Conservation (phyloP, 2,888 invertebrate species). For the Pecten maximus region DNA sequence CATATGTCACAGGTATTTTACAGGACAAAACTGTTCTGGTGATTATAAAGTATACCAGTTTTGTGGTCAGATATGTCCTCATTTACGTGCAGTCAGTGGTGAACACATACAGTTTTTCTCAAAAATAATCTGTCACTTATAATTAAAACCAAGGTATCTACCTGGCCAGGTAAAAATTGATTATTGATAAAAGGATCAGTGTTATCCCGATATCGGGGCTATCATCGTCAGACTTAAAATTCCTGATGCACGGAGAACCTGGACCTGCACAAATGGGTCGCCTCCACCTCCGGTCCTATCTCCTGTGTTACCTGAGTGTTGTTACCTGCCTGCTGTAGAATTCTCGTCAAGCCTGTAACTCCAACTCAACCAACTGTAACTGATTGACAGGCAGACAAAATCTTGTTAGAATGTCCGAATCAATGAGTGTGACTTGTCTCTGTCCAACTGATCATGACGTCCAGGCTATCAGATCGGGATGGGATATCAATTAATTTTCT, state of each 20-base stretch:
- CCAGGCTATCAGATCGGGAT: too few species aligned
- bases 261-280: conserved; percentile 19
- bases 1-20: neutral
- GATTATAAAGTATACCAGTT: neutral
- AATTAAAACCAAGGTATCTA: conserved; percentile 16
- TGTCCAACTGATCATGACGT: neutral
- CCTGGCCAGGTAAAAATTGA: conserved; percentile 30
- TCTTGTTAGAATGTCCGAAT: neutral
- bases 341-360: neutral
- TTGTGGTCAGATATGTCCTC: neutral
- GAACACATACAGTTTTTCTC: neutral
- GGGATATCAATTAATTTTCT: neutral
- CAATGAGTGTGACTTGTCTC: neutral
- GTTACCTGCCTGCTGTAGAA: neutral
- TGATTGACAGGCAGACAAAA: conserved; percentile 5
- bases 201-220: neutral
- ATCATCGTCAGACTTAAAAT: conserved; percentile 19
- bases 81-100: neutral
- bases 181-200: conserved; percentile 24
- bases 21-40: neutral
- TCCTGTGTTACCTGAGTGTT: neutral
- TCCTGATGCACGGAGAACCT: conserved; percentile 27
- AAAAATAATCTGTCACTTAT: neutral
- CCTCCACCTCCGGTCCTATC: neutral
- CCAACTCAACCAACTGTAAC: neutral